Conservation (phyloP, 2,797 vertebrate species). For the Eurystomus glaucurus region DNA sequence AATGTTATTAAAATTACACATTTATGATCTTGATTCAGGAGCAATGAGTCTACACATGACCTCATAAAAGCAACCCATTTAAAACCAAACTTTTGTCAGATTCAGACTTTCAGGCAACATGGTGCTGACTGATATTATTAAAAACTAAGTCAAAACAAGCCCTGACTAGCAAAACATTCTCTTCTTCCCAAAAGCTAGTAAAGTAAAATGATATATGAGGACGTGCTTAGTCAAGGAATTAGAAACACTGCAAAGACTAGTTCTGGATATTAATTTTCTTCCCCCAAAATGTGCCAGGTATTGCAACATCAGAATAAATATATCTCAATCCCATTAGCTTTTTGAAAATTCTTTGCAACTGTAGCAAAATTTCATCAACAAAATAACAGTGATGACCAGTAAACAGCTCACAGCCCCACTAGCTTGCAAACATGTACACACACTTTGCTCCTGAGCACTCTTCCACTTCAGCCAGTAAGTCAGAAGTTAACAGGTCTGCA, state of each 20-base stretch:
- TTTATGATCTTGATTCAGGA: constrained; percentile 54
- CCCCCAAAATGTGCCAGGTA: constrained; percentile 5
- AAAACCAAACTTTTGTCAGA: constrained; percentile 63
- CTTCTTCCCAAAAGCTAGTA: constrained; percentile 57
- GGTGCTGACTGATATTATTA: constrained; percentile 63
- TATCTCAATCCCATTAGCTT: constrained; percentile 7
- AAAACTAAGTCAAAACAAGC: constrained; percentile 68
- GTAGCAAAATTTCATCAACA: constrained; percentile 7
- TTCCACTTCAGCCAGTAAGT: neutral
- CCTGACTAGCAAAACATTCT: constrained; percentile 56
- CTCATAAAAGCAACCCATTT: constrained; percentile 62
- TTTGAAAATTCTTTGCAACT: constrained; percentile 28
- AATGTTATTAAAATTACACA: constrained; percentile 49
- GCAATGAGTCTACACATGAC: constrained; percentile 61
- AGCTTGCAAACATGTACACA: fast-evolving
- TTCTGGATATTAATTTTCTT: constrained; percentile 43
- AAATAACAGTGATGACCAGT: neutral
- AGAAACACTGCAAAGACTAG: constrained; percentile 43
- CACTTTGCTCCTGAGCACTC: neutral
- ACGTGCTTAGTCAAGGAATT: constrained; percentile 48
- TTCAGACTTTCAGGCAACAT: constrained; percentile 74
- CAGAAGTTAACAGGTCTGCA: neutral
- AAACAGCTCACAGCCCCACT: neutral
- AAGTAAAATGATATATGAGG: constrained; percentile 60
- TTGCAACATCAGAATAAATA: constrained; percentile 45